Conservation (phyloP, 2,888 invertebrate genomes). For the Acleris cristana region DNA sequence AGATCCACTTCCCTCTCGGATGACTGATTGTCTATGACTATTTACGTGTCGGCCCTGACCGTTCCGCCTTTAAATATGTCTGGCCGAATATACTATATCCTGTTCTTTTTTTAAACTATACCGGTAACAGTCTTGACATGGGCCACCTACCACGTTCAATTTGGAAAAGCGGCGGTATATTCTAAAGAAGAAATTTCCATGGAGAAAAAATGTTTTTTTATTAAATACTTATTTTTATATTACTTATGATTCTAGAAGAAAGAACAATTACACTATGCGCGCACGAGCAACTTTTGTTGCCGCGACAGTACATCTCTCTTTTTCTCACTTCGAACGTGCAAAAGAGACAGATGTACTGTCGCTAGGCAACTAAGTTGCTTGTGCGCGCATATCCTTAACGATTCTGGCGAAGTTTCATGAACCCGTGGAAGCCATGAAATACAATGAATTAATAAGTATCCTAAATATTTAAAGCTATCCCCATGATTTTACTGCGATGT, state of each 20-base stretch:
- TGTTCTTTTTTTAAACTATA: neutral
- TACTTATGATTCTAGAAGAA: neutral
- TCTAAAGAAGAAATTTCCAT: neutral
- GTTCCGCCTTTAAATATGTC: conserved; percentile 10
- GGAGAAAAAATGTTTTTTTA: neutral
- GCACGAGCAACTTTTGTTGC: no score
- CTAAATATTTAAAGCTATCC: no score
- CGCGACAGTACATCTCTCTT: no score
- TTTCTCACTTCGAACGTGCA: no score
- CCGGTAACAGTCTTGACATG: neutral
- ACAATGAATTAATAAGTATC: no score
- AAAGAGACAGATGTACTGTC: no score
- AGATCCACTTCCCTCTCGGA: conserved; percentile 31
- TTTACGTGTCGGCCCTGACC: conserved; percentile 33
- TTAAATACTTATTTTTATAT: neutral
- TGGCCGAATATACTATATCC: conserved; percentile 13
- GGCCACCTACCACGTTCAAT: conserved; percentile 13
- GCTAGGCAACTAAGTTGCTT: no score
- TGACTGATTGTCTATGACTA: conserved; percentile 31
- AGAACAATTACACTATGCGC: no score
- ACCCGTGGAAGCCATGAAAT: no score
- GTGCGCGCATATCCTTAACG: no score
- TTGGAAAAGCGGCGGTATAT: neutral
- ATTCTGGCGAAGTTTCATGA: no score
- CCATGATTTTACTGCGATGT: no score